Base-by-base conservation (phyloP, 2,113 vertebrate species). In the Leptobrachium ailaonicum region DNA sequence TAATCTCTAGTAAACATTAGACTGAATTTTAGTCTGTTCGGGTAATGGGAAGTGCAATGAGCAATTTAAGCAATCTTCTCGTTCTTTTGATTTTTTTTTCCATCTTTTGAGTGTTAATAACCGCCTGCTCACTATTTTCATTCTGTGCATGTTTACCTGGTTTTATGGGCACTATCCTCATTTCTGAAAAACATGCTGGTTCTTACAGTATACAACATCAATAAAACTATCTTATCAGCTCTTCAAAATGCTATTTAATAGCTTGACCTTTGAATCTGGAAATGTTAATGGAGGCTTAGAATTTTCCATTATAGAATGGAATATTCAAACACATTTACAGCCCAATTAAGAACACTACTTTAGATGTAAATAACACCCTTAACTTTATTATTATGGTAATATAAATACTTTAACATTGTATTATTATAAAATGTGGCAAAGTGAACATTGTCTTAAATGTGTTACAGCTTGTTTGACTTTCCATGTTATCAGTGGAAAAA, bases 151-250 rank as follows among this genome's bases (percentile, higher is more conserved):
- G 66, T 81, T 80, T 74, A 64, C 63, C 42, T 14, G 73, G 41
- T 73, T 73, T 45, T 73, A 58, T 74, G 47, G 10, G 8, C 71
- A 80, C 20, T 79, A 73, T 43, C 14, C 71, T 50, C 64, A 42
- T 58, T 54, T 66, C 12, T 69, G 53, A 53, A 69, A 75, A 81
- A 69, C 66, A 74, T 41, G 4, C 43, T 50, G 43, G 42, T 43
- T 67, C 53, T 74, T 75, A 60, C 53, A 69, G 53, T 75, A 81
- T 75, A 81, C 44, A 50, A 69, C 72, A 69, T 75, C 79, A 81
- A 81, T 81, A 81, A 81, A 80, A 60, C 12, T 41, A 72, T 50
- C 71, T 81, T 81, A 81, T 81, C 79, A 81, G 71, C 58, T 53
- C 71, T 62, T 69, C 54, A 69, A 68, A 74, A 75, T 75, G 72